Evolutionary conservation across 2,113 vertebrate species (phyloP), one percentile per base, ranked within the genome.

Genomic region (Lota lota): DNA sequence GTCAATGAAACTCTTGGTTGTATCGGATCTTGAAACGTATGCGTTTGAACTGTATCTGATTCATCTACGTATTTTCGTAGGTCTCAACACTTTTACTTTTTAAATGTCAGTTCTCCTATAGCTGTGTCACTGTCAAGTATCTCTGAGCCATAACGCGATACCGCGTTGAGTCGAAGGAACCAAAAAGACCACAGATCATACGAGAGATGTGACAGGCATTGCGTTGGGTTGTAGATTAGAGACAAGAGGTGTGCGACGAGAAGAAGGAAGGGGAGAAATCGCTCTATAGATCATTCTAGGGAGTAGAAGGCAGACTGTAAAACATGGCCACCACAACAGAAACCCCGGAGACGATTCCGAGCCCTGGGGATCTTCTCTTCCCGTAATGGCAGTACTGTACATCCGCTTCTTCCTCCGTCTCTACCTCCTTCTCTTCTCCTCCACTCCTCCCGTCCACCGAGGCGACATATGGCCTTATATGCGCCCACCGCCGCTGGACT

Each of bases 381-480:
- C 40, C 12, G 40, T 14, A 47, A 12, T 8, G 40, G 40, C 40
- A 47, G 40, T 2, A 11, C 10, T 47, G 40, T 8, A 47, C 10
- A 2, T 47, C 40, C 40, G 40, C 8, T 11, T 1, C 28, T 6
- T 47, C 24, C 51, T 5, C 22, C 14, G 1, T 15, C 47, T 65
- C 53, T n/a, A 60, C 22, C 33, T 21, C 36, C 60, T 28, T 63
- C 51, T 33, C 61, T 19, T 33, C 36, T 28, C 22, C 62, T 65
- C 21, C 63, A 56, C 61, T 65, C 22, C 62, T 58, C 22, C 60
- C 71, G 67, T 53, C n/a, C 77, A 77, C 73, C 63, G 71, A 16
- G 67, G 69, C 64, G 76, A 64, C 89, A 91, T 88, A 85, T 90
- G 85, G 80, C 69, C 50, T 19, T 12, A 47, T 47, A 8, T 11